Conservation (phyloP, 2,113 vertebrate species). For the Gambusia affinis region DNA sequence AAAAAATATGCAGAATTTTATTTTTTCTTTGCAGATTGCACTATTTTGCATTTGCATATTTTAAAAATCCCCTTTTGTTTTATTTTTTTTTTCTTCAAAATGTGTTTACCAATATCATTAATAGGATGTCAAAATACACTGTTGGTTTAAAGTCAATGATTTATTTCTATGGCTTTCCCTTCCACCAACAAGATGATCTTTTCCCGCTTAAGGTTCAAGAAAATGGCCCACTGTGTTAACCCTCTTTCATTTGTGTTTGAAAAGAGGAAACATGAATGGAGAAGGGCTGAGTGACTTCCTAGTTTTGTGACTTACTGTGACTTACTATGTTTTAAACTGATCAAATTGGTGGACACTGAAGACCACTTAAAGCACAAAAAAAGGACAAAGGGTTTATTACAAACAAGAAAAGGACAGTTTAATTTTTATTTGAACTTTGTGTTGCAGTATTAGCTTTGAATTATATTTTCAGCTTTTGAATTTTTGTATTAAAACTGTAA, state of each 20-base stretch:
- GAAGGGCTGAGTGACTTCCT: constrained; percentile 9
- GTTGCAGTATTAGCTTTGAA: not conserved
- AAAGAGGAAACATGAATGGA: constrained; percentile 71
- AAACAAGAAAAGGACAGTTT: not conserved
- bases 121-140: not conserved
- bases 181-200: constrained; percentile 9
- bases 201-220: constrained; percentile 55
- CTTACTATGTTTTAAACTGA: constrained; percentile 14
- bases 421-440: not conserved
- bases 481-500: not conserved
- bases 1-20: not conserved
- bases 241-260: constrained; percentile 79
- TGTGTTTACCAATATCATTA: not conserved
- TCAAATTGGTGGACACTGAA: not conserved
- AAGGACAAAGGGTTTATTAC: not conserved
- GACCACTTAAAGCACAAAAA: not conserved
- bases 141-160: not conserved
- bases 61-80: too few species aligned
- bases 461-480: not conserved
- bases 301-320: constrained; percentile 13
- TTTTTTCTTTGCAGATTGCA: not conserved
- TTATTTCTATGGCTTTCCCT: not conserved
- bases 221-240: constrained; percentile 60
- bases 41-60: not conserved
- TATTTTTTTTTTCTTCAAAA: too few species aligned